Conservation (phyloP, 2,797 vertebrate genomes). For the Myotis findleyi region DNA sequence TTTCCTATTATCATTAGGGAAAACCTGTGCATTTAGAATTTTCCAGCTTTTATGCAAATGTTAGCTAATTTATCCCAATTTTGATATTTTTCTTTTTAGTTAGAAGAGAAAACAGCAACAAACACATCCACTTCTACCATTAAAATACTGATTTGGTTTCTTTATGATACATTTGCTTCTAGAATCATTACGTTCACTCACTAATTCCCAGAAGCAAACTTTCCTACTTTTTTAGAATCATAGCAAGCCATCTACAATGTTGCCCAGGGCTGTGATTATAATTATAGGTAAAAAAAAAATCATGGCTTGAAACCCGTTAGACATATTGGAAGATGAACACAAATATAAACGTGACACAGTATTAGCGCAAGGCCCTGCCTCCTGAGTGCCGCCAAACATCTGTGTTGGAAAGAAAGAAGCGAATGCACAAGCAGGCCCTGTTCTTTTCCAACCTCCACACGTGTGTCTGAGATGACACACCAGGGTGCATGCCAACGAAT, state of each 20-base stretch:
- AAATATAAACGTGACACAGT: constrained; percentile 42
- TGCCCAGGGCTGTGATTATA: constrained; percentile 71
- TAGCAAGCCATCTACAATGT: constrained; percentile 54
- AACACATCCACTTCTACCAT: constrained; percentile 29
- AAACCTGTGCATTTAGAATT: neutral
- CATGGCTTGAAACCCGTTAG: constrained; percentile 69
- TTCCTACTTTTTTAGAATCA: constrained; percentile 62
- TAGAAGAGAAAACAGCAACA: constrained; percentile 33
- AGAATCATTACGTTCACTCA: constrained; percentile 51
- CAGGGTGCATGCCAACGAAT: constrained; percentile 69
- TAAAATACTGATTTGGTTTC: constrained; percentile 73
- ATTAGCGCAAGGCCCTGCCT: constrained; percentile 50
- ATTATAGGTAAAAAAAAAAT: constrained; percentile 69
- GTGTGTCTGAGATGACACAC: constrained; percentile 72
- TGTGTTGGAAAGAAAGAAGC: constrained; percentile 77
- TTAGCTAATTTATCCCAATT: neutral
- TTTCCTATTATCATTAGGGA: neutral
- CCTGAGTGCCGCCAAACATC: constrained; percentile 76
- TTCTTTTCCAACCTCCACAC: constrained; percentile 46
- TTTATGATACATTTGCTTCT: constrained; percentile 65
- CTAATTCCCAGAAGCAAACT: constrained; percentile 58
- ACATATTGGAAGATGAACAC: constrained; percentile 77
- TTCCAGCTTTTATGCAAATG: constrained; percentile 4
- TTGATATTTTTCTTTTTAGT: constrained; percentile 42
- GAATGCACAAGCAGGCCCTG: neutral